Conservation (phyloP, 2,888 invertebrate genomes). For the Muschampia plurimacula region DNA sequence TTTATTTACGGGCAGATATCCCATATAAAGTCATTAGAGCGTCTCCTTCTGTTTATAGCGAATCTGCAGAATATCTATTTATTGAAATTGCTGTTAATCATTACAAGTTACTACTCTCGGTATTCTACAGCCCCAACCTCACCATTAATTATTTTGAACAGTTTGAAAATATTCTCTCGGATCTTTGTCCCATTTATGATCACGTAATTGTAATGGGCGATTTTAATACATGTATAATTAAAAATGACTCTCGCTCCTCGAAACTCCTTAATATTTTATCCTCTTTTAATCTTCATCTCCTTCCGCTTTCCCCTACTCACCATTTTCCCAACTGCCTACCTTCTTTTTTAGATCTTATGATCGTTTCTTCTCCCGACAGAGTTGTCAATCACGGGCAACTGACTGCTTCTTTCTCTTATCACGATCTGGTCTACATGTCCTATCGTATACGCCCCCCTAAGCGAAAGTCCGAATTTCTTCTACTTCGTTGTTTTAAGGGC, state of each 20-base stretch:
- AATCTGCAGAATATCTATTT: neutral
- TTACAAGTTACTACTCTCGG: neutral
- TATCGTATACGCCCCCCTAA: slow-evolving; percentile 5
- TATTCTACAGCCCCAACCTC: slow-evolving; percentile 8
- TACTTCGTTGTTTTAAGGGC: slow-evolving; percentile 8
- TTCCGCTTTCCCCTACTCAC: too few relatives aligned
- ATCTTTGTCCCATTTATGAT: too few relatives aligned
- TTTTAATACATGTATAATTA: neutral
- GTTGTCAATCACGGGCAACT: too few relatives aligned
- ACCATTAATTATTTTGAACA: slow-evolving; percentile 3
- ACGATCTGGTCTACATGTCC: neutral
- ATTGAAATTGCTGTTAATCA: neutral
- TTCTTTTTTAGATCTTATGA: too few relatives aligned
- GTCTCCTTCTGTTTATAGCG: neutral
- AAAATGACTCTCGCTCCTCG: neutral
- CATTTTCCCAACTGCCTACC: too few relatives aligned
- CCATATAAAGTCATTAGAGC: neutral
- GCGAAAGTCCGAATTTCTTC: slow-evolving; percentile 2
- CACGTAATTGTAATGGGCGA: too few relatives aligned
- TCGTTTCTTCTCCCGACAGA: too few relatives aligned
- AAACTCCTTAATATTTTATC: neutral
- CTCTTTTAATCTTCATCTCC: neutral
- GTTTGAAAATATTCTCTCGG: neutral
- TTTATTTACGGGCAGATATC: neutral
- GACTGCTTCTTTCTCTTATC: too few relatives aligned